Conservation (phyloP, 2,888 invertebrate genomes). For the Zelleria hepariella region DNA sequence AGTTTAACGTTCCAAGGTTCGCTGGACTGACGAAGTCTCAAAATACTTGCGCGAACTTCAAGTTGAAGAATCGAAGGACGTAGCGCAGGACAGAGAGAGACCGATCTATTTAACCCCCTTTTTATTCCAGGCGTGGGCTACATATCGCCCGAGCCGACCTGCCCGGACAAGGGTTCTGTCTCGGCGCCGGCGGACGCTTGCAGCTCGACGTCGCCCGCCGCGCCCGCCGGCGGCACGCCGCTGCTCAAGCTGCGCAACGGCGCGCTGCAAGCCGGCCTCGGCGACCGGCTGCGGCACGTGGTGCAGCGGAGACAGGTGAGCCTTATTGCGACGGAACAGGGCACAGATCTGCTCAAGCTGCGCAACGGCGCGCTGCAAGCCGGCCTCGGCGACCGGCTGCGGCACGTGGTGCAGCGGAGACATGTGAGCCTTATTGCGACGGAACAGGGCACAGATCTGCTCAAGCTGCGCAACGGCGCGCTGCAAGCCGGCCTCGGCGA, state of each 20-base stretch:
- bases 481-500: slow-evolving; percentile 75
- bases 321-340: slow-evolving; percentile 20
- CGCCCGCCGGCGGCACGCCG: slow-evolving; percentile 44
- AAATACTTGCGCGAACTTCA: too few relatives aligned
- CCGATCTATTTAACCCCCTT: not conserved
- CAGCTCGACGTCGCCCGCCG: slow-evolving; percentile 23
- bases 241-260: slow-evolving; percentile 76
- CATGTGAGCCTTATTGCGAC: slow-evolving; percentile 38
- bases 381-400: slow-evolving; percentile 73
- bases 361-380: slow-evolving; percentile 79
- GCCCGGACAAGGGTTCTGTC: slow-evolving; percentile 64
- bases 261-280: slow-evolving; percentile 76
- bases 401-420: slow-evolving; percentile 63
- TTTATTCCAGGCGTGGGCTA: slow-evolving; percentile 56
- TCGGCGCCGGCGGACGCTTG: slow-evolving; percentile 34
- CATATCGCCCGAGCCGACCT: slow-evolving; percentile 77
- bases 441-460: slow-evolving; percentile 63
- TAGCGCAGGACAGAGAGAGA: too few relatives aligned
- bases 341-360: slow-evolving; percentile 68
- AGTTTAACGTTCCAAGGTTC: too few relatives aligned
- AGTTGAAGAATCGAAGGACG: too few relatives aligned
- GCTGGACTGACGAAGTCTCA: too few relatives aligned
- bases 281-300: slow-evolving; percentile 69
- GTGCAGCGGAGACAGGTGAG: slow-evolving; percentile 62
- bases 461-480: slow-evolving; percentile 77